Conservation (phyloP, 1,140 invertebrate species). For the Galendromus occidentalis region DNA sequence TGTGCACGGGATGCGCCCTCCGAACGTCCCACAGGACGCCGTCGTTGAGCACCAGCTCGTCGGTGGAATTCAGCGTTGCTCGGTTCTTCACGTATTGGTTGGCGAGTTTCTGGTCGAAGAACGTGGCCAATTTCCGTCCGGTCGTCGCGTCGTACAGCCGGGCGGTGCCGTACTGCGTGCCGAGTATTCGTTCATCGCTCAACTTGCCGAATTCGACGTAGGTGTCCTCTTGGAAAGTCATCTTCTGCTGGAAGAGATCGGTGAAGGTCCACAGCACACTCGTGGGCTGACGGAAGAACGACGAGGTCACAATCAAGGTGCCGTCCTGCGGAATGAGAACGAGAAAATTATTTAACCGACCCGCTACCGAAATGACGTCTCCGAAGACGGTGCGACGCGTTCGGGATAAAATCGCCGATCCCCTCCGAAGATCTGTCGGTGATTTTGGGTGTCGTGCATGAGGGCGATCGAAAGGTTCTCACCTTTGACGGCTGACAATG, state of each 20-base stretch:
- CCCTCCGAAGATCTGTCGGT: neutral
- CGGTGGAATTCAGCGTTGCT: slow-evolving; percentile 78
- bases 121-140: slow-evolving; percentile 45
- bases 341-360: slow-evolving; percentile 7
- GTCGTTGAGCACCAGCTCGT: slow-evolving; percentile 81
- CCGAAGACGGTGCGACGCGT: neutral
- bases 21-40: slow-evolving; percentile 89
- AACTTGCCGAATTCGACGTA: slow-evolving; percentile 79
- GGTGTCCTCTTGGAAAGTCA: slow-evolving; percentile 50
- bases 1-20: slow-evolving; percentile 51
- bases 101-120: slow-evolving; percentile 50
- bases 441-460: neutral
- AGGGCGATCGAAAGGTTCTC: neutral
- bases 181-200: slow-evolving; percentile 57
- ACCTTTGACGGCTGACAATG: slow-evolving; percentile 42
- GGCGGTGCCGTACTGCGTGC: slow-evolving; percentile 24
- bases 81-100: slow-evolving; percentile 84
- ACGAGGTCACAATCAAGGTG: slow-evolving; percentile 59
- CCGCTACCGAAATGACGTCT: no score
- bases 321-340: slow-evolving; percentile 39
- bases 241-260: slow-evolving; percentile 17
- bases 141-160: slow-evolving; percentile 78
- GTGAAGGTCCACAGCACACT: slow-evolving; percentile 45
- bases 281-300: slow-evolving; percentile 54
- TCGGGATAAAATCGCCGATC: neutral